A percentile compares a stretch with the other conserved stretches of the same genome.
phyloP scores from a whole-genome alignment of 1,140 invertebrate species.

The Pogonognathellus flavescens region DNA sequence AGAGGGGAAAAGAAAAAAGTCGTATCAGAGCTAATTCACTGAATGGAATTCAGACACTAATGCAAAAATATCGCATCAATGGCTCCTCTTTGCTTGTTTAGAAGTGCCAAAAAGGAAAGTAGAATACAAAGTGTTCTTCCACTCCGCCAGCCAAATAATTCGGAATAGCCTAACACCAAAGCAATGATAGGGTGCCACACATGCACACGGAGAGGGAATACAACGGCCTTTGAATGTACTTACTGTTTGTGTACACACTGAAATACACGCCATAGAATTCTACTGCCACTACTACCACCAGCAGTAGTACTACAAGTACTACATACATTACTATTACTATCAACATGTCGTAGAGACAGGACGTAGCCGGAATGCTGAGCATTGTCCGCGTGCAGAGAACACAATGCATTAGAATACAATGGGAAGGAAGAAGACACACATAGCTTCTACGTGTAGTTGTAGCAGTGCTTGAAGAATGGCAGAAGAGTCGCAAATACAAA shows the following conservation, averaged over 20 bases:
- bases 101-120: slow-evolving; percentile 59
- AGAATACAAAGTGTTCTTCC: slow-evolving; percentile 51
- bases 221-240: not conserved
- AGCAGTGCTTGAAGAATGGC: no score
- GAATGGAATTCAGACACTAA: slow-evolving; percentile 61
- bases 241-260: not conserved
- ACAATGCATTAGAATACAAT: no score
- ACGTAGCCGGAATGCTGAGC: no score
- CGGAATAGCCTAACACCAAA: not conserved
- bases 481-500: slow-evolving; percentile 22
- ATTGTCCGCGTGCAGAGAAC: no score
- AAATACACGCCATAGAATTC: no score
- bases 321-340: no score
- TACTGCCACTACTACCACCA: not conserved
- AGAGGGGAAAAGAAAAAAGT: slow-evolving; percentile 25
- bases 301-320: no score
- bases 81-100: slow-evolving; percentile 45
- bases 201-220: not conserved
- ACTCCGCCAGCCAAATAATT: slow-evolving; percentile 27
- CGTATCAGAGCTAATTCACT: slow-evolving; percentile 60
- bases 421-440: no score
- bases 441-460: not conserved
- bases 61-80: slow-evolving; percentile 62
- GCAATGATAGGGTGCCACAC: not conserved
- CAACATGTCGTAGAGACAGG: not conserved